These are phyloP conservation scores for Megamerina dolium DNA, from an alignment of 2,888 invertebrate species.

Conservation along the genomic window DNA sequence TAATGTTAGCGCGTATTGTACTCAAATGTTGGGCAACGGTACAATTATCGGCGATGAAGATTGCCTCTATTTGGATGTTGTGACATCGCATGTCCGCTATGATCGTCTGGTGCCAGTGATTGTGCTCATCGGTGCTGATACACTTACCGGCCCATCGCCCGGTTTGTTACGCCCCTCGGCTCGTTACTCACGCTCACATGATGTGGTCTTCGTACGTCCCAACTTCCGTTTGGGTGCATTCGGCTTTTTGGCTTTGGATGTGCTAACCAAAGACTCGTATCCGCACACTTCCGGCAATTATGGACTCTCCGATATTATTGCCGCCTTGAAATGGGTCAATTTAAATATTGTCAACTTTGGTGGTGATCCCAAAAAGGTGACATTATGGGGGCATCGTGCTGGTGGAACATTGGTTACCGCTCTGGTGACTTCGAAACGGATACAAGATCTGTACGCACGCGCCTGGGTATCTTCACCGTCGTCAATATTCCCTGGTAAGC, in stretches of 20 bases:
- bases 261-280: slow-evolving; percentile 62
- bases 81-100: slow-evolving; percentile 75
- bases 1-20: slow-evolving; percentile 61
- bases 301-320: slow-evolving; percentile 73
- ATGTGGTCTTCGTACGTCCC: slow-evolving; percentile 80
- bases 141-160: slow-evolving; percentile 70
- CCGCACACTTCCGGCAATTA: slow-evolving; percentile 80
- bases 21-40: slow-evolving; percentile 64
- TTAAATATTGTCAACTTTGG: slow-evolving; percentile 79
- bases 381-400: slow-evolving; percentile 76
- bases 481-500: slow-evolving; percentile 64
- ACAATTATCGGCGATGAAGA: slow-evolving; percentile 68
- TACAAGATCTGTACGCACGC: slow-evolving; percentile 64
- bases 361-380: slow-evolving; percentile 71
- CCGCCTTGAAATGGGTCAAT: slow-evolving; percentile 72
- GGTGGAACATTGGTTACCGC: slow-evolving; percentile 80
- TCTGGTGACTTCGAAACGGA: slow-evolving; percentile 55
- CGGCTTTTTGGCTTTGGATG: slow-evolving; percentile 74
- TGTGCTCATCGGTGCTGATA: slow-evolving; percentile 73
- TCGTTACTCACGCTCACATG: slow-evolving; percentile 66
- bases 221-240: slow-evolving; percentile 75
- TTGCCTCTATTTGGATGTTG: slow-evolving; percentile 75
- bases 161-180: slow-evolving; percentile 68
- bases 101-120: slow-evolving; percentile 75
- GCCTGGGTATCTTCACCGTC: slow-evolving; percentile 78